A percentile compares a stretch with the other conserved stretches of the same genome.
Conservation (phyloP, 2,113 vertebrate species). For the Anser brachyrhynchus region DNA sequence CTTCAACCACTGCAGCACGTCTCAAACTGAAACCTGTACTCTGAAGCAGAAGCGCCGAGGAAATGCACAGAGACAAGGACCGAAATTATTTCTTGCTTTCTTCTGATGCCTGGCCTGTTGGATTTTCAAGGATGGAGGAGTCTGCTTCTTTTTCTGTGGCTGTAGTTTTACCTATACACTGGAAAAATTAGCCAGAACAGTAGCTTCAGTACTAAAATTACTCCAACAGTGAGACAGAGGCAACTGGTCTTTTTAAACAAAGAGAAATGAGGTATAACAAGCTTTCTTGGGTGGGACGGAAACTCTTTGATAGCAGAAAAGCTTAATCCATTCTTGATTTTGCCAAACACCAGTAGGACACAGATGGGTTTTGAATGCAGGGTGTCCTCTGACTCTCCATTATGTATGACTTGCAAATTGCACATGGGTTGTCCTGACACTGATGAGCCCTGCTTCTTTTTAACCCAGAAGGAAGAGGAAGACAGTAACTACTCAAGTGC, state of each 20-base stretch:
- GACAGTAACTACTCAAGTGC: neutral
- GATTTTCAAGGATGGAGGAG: neutral
- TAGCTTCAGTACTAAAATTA: neutral
- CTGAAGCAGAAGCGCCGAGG: neutral
- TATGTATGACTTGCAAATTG: neutral
- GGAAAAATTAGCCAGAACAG: neutral
- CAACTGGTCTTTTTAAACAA: slow-evolving; percentile 60
- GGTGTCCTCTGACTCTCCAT: neutral
- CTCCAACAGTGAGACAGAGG: neutral
- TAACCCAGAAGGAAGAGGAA: neutral
- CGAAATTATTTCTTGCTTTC: neutral
- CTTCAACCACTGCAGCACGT: too few species aligned
- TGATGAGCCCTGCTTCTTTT: neutral
- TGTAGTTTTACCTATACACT: neutral
- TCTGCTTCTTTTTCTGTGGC: neutral
- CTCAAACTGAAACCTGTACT: neutral
- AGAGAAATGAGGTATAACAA: slow-evolving; percentile 50
- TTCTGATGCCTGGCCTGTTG: neutral
- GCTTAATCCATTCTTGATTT: slow-evolving; percentile 54
- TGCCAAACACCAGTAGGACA: slow-evolving; percentile 43
- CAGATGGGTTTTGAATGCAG: slow-evolving; percentile 52
- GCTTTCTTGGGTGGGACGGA: slow-evolving; percentile 54
- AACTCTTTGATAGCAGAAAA: slow-evolving; percentile 63
- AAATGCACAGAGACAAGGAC: neutral
- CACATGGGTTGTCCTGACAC: neutral